Evolutionary conservation across 2,888 invertebrate genomes (phyloP).

Genomic region (Anthophora plumipes): DNA sequence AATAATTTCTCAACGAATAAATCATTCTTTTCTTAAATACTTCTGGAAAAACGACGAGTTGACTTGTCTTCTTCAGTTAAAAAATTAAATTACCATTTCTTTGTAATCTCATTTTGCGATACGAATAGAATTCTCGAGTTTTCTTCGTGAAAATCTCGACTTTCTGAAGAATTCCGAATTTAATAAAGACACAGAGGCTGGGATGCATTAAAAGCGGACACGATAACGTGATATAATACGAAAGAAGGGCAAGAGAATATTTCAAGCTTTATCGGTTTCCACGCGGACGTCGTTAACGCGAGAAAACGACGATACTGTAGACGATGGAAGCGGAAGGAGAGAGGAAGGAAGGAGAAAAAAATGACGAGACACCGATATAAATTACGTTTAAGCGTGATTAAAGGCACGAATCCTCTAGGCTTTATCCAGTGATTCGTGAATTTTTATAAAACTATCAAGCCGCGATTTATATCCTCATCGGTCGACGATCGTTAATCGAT

Average conservation of each 20-base stretch:
- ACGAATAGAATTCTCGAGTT: not conserved
- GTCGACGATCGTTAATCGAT: slow-evolving; percentile 39
- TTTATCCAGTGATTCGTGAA: slow-evolving; percentile 7
- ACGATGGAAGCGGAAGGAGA: too few relatives aligned
- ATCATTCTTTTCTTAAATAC: too few relatives aligned
- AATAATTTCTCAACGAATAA: too few relatives aligned
- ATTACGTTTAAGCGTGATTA: slow-evolving; percentile 24
- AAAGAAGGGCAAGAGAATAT: not conserved
- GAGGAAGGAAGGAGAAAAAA: not conserved
- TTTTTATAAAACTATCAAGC: not conserved
- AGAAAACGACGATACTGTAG: not conserved
- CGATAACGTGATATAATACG: not conserved
- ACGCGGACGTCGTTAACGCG: slow-evolving; percentile 1
- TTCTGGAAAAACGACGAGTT: too few relatives aligned
- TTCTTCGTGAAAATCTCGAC: not conserved
- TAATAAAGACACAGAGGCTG: not conserved
- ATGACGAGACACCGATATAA: not conserved
- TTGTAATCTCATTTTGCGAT: too few relatives aligned
- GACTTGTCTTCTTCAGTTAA: too few relatives aligned
- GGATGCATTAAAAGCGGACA: not conserved
- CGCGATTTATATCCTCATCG: slow-evolving; percentile 40
- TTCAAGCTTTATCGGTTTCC: not conserved
- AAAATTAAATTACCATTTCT: too few relatives aligned
- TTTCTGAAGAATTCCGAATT: too few relatives aligned
- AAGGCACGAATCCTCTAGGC: slow-evolving; percentile 6